phyloP scores from a whole-genome alignment of 1,140 invertebrate species.

The Ruditapes philippinarum region DNA sequence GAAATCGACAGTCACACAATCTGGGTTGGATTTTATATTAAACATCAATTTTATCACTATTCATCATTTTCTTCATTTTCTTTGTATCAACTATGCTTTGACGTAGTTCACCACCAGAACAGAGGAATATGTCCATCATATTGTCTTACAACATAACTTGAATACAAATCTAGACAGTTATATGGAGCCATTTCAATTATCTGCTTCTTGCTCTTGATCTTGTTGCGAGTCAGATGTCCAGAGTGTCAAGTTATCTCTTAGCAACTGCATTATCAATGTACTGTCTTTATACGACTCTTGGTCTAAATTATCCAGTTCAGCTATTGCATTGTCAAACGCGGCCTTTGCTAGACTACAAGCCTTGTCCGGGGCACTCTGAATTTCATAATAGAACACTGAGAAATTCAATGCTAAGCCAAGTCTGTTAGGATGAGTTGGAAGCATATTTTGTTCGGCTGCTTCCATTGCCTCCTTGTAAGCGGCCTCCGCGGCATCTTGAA shows the following conservation, averaged over 20 bases:
- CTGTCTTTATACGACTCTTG: conserved; percentile 99
- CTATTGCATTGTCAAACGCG: conserved; percentile 99
- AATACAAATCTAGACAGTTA: background rate
- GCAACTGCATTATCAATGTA: conserved; percentile 99
- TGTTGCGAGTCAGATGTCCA: conserved; percentile 82
- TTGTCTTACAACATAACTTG: no score
- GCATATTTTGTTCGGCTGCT: conserved; percentile 99
- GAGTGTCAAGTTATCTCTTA: conserved; percentile 98
- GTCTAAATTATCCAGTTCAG: conserved; percentile 99
- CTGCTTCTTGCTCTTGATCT: conserved; percentile 48
- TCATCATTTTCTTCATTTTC: no score
- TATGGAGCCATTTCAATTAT: conserved; percentile 43
- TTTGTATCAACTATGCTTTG: no score
- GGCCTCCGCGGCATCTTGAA: conserved; percentile 97
- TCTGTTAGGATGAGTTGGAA: conserved; percentile 99
- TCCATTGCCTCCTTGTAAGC: conserved; percentile 99
- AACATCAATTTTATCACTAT: no score
- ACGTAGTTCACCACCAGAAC: no score
- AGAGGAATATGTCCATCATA: no score
- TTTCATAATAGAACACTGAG: conserved; percentile 99
- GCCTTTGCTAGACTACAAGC: conserved; percentile 99
- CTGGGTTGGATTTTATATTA: no score
- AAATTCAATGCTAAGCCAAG: conserved; percentile 99
- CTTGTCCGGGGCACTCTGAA: conserved; percentile 99
- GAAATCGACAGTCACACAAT: no score